Base-by-base conservation (phyloP, 2,888 invertebrate genomes). In the Megamerina dolium region DNA sequence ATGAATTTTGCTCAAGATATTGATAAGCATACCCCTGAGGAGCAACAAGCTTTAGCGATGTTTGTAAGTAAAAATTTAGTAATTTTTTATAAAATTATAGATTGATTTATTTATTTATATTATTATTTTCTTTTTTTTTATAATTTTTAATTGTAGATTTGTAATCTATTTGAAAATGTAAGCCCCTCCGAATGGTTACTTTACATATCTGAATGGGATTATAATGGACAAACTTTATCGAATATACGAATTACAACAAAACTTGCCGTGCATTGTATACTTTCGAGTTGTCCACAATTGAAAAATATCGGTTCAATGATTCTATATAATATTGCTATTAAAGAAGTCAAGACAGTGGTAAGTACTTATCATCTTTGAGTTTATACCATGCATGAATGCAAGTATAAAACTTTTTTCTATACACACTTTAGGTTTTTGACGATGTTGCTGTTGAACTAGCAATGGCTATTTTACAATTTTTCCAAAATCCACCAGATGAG, bases 271-370 rank as follows among this genome's bases (percentile, higher is more conserved):
- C 90, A 92, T 73, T 82, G 85, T 50, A 72, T 88, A 54, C 77
- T 93, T 29, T 81, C 86, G 16, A 83, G 84, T 48, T 79, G 80
- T 44, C 70, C 76, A 13, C 78, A 76, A 53, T 74, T 92, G 56
- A 87, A 87, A 64, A 86, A 88, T 54, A 75, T 82, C 51, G 93
- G 93, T 50, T 81, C 88, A 2, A 89, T 90, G 57, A 84, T 93
- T 53, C 80, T 93, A 58, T 85, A 90, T 75, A 93, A 93, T 74
- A 77, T 93, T 60, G 89, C 90, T 69, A 85, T 87, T 78, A 92
- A 91, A 84, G 92, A 93, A 85, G 91, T 92, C 79, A 92, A 91
- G 81, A 88, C 91, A 72, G 91, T 92, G 87, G 91, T 91, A 83
- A 79, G 89, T 87, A 84, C 83, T 23, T 10, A n/a, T 12, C n/a